Evolutionary conservation across 2,888 invertebrate species (phyloP), one percentile per base, ranked within the genome.

Genomic region (Parelbella ahira): DNA sequence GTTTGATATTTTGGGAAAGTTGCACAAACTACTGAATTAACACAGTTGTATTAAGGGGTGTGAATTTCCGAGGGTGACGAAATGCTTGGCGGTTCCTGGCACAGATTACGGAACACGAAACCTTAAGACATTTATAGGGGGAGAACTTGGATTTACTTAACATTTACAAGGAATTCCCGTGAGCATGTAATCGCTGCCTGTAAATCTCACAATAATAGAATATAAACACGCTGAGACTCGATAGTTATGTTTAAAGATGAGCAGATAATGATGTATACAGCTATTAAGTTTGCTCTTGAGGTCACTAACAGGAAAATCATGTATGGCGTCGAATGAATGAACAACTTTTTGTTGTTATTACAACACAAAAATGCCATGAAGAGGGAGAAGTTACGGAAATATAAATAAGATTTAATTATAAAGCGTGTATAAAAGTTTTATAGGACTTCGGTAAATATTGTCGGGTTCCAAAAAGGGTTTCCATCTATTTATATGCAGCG

Each of bases 21-120:
- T n/a, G n/a, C n/a, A n/a, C n/a, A n/a, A n/a, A n/a, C n/a, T n/a
- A n/a, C n/a, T n/a, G n/a, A n/a, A n/a, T n/a, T n/a, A n/a, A n/a
- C n/a, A n/a, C n/a, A n/a, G 2, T 29, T 28, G 36, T 45, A 9
- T 20, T 32, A 50, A 53, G 61, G 64, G 68, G 67, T 53, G 59
- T 53, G 56, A 52, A 57, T 56, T 44, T 25, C 30, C 15, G 19
- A 34, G 78, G 79, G 75, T 60, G 68, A 59, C 56, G 60, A 45
- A 49, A 83, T 77, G 57, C 71, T 49, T 45, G 59, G 59, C 53
- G 48, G 71, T 64, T 60, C 72, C 76, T 62, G 84, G 79, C 52
- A 83, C 81, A 49, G 41, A 32, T 29, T 37, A 37, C 53, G 38
- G 48, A 55, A 54, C 42, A 42, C 18, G 42, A 42, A 41, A 29